Conservation (phyloP, 1,140 invertebrate genomes). For the Nylanderia fulva region DNA sequence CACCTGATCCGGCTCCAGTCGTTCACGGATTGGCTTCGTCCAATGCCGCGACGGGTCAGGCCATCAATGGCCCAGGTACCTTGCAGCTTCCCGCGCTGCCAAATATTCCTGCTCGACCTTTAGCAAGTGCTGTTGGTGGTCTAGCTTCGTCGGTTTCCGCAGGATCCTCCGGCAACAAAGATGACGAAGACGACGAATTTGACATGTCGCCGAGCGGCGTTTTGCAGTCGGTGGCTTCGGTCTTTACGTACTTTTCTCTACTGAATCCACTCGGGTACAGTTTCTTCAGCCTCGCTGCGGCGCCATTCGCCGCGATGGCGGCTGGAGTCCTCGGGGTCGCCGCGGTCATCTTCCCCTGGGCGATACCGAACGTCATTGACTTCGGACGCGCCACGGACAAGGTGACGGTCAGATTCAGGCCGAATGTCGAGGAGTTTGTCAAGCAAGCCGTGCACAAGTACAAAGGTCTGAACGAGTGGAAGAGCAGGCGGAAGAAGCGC, state of each 20-base stretch:
- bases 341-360: conserved; percentile 82
- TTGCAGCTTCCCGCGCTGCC: conserved; percentile 48
- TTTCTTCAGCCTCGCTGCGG: conserved; percentile 81
- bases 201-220: conserved; percentile 76
- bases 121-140: background rate
- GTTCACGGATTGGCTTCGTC: background rate
- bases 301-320: conserved; percentile 82
- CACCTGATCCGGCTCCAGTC: background rate
- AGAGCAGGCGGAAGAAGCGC: conserved; percentile 80
- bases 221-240: conserved; percentile 77
- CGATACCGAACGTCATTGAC: conserved; percentile 79
- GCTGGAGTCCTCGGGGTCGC: conserved; percentile 82
- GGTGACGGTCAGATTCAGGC: conserved; percentile 64
- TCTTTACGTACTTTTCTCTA: conserved; percentile 80
- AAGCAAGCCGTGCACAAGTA: conserved; percentile 78
- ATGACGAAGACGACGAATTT: conserved; percentile 79
- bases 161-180: conserved; percentile 52
- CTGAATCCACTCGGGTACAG: conserved; percentile 83
- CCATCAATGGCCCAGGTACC: conserved; percentile 50
- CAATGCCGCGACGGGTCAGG: conserved; percentile 54
- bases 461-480: conserved; percentile 78
- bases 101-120: conserved; percentile 45
- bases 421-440: conserved; percentile 77
- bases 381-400: conserved; percentile 73
- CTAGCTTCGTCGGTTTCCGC: background rate